Evolutionary conservation across 2,797 vertebrate species (phyloP), one percentile per base, ranked within the genome.

Genomic region (Smutsia temminckii): DNA sequence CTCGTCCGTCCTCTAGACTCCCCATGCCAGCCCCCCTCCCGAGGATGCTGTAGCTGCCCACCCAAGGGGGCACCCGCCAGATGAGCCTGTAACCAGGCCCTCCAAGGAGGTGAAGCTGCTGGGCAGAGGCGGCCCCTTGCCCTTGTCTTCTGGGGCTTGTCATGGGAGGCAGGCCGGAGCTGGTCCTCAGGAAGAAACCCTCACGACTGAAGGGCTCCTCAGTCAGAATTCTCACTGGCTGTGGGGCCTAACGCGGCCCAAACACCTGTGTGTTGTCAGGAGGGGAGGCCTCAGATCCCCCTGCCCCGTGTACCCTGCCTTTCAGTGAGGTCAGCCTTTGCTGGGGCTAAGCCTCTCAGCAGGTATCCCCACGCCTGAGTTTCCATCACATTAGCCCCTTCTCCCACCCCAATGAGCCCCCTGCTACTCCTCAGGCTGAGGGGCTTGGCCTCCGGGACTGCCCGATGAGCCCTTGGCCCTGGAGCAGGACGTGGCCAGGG

Each of bases 321-420:
- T 20, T 61, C 13, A 1, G 27, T 10, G 21, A 14, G 32, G 6
- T 29, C 40, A 49, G 27, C 66, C 42, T 40, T 18, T 3, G n/a
- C 81, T 9, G 10, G 32, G 29, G 23, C 27, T 9, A 32, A 42
- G 32, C 32, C 46, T 27, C 1, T 14, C 40, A 29, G 23, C 51
- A 37, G 64, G 68, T 40, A 11, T 6, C 68, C 63, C 78, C 20
- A 3, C 42, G 3, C 59, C 34, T 9, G 25, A 6, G 23, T 21
- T 11, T 51, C 46, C n/a, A 12, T 12, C 72, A 53, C 61, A 37
- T 34, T 5, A 40, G 0, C 16, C 37, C 6, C 49, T 53, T 8
- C 57, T 14, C 40, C 46, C 4, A 3, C 34, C 80, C 23, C 42
- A 6, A 0, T 0, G 16, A 0, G 46, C 5, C 5, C 4, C 18